These are phyloP conservation scores for Dermatemys mawii DNA, from an alignment of 2,113 vertebrate genomes.

Conservation along the genomic window DNA sequence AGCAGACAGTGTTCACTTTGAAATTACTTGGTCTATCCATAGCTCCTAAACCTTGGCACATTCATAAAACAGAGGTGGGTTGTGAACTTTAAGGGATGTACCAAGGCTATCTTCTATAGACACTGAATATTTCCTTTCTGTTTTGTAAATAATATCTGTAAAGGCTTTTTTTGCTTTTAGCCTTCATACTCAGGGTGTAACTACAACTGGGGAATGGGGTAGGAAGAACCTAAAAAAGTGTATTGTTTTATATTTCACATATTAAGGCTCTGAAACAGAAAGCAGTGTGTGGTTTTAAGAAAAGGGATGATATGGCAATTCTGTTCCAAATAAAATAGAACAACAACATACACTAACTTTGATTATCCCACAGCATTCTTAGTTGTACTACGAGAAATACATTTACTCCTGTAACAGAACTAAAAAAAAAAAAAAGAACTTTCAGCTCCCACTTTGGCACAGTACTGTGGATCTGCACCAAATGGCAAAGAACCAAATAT, in stretches of 20 bases:
- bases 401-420: not conserved
- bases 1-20: not conserved
- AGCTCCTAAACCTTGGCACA: not conserved
- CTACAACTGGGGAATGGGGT: not conserved
- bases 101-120: not conserved
- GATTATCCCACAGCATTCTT: not conserved
- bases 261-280: not conserved
- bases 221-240: too few relatives aligned
- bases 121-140: not conserved
- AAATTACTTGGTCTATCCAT: not conserved
- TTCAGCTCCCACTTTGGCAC: not conserved
- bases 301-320: not conserved
- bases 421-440: not conserved
- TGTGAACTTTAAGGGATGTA: fast-evolving
- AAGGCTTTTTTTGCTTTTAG: not conserved
- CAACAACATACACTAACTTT: too few relatives aligned
- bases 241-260: not conserved
- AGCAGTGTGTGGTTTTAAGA: not conserved
- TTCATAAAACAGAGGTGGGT: not conserved
- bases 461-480: not conserved
- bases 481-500: not conserved
- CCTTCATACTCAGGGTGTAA: not conserved
- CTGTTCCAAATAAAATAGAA: not conserved
- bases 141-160: not conserved
- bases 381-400: not conserved